A percentile compares a stretch with the other conserved stretches of the same genome.
Conservation (phyloP, 2,113 vertebrate genomes). For the Rhinolophus ferrumequinum region DNA sequence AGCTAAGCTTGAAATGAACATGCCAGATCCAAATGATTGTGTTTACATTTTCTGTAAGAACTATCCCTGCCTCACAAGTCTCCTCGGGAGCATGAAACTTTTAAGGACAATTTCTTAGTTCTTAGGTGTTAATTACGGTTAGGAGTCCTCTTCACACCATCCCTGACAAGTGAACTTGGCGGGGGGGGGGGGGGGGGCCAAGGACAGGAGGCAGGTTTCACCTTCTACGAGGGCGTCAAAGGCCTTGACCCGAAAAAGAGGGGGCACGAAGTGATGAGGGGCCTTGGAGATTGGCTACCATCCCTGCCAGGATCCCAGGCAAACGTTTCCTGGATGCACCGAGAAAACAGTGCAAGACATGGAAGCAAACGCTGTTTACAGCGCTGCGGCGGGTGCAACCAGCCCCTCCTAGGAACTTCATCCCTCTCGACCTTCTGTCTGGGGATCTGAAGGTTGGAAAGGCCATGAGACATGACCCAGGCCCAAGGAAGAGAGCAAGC, state of each 20-base stretch:
- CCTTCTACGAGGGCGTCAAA: not conserved
- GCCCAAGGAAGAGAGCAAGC: not conserved
- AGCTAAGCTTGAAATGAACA: constrained; percentile 15
- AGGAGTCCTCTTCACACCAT: not conserved
- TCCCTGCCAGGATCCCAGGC: not conserved
- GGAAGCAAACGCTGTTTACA: not conserved
- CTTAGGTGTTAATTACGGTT: constrained; percentile 17
- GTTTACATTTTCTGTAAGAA: constrained; percentile 58
- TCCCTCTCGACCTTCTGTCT: not conserved
- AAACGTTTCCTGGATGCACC: not conserved
- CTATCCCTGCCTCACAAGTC: not conserved
- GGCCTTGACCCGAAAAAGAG: not conserved
- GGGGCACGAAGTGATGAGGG: too few relatives aligned
- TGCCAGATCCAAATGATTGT: constrained; percentile 31
- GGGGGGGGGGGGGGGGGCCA: rapidly evolving
- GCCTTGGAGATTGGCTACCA: not conserved
- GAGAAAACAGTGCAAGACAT: constrained; percentile 46
- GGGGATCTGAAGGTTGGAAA: not conserved
- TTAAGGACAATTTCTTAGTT: not conserved
- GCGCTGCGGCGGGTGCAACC: not conserved
- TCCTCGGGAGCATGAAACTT: not conserved
- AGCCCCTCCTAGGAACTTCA: not conserved
- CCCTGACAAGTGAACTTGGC: not conserved
- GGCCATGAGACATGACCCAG: rapidly evolving
- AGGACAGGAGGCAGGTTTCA: not conserved